Percentiles rank a stretch among this genome's conserved stretches.
Conservation (phyloP, 92 coral and sea anemone genomes). For the Parazoanthus swiftii region DNA sequence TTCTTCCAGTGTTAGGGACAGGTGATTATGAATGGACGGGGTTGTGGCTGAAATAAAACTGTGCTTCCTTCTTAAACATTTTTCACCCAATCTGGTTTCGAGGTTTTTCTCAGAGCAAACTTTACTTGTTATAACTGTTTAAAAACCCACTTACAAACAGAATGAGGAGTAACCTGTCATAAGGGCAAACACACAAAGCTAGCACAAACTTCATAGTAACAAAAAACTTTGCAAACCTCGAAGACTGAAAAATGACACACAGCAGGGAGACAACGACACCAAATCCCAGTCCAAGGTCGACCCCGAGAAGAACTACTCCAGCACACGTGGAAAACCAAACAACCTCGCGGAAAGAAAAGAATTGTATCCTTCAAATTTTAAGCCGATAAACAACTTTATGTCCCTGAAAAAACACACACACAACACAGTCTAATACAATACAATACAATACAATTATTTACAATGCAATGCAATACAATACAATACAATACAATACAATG, state of each 20-base stretch:
- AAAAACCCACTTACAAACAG: no score
- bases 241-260: conserved; percentile 66
- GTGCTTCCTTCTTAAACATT: no score
- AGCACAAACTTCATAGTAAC: not conserved
- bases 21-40: no score
- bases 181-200: not conserved
- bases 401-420: not conserved
- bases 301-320: conserved; percentile 83
- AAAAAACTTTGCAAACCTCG: conserved; percentile 55
- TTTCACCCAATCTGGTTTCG: no score
- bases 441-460: not conserved
- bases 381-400: not conserved
- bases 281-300: conserved; percentile 71
- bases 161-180: not conserved
- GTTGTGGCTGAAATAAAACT: no score
- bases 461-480: not conserved
- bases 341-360: conserved; percentile 44
- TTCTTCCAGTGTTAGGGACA: no score
- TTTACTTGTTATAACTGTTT: no score
- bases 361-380: not conserved
- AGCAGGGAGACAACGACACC: conserved; percentile 74
- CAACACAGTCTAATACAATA: no score
- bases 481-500: not conserved
- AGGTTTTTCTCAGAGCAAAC: no score
- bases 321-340: conserved; percentile 86